Conservation (phyloP, 1,140 invertebrate genomes). For the Delia radicum region DNA sequence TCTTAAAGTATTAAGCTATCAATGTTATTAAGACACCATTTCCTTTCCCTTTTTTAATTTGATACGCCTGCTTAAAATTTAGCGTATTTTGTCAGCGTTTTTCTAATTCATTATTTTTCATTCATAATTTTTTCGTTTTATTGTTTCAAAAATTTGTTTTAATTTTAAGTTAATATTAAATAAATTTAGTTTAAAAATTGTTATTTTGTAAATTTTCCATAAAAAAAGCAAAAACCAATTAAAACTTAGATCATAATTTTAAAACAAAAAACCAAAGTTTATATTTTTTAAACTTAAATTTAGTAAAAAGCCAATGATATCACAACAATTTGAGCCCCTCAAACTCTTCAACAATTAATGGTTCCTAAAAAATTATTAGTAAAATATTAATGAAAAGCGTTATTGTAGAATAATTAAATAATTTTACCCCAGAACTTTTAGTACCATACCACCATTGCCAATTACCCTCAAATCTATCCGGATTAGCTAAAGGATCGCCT, state of each 20-base stretch:
- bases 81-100: no score
- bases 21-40: no score
- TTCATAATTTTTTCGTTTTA: no score
- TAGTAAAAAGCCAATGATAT: not conserved
- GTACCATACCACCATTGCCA: conserved; percentile 49
- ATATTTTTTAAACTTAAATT: not conserved
- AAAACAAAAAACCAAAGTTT: not conserved
- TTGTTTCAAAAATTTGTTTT: not conserved
- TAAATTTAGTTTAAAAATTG: not conserved
- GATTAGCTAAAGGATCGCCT: conserved; percentile 34
- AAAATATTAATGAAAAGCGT: not conserved
- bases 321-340: not conserved
- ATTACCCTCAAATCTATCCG: conserved; percentile 34
- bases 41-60: no score
- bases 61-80: no score
- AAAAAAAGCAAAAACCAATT: not conserved
- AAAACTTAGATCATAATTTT: no score
- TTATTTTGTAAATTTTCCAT: not conserved
- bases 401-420: not conserved
- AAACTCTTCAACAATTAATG: not conserved
- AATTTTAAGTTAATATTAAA: not conserved
- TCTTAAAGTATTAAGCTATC: no score
- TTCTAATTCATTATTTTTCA: no score
- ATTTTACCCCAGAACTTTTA: not conserved
- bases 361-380: not conserved